Percentiles rank a stretch among this genome's conserved stretches.
Conservation (phyloP, 1,140 invertebrate genomes). For the Samia ricini region DNA sequence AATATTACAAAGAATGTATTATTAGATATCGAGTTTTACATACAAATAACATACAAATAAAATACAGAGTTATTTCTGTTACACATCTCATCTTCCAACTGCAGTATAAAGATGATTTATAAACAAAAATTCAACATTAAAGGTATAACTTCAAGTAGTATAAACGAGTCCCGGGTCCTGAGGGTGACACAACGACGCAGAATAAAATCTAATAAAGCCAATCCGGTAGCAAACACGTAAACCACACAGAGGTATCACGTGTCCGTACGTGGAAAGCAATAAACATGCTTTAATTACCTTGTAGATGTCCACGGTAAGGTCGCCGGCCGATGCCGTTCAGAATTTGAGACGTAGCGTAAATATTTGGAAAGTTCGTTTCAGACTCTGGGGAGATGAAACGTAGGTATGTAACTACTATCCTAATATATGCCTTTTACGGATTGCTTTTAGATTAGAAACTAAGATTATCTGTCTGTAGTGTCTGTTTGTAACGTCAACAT, state of each 20-base stretch:
- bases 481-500: too few relatives aligned
- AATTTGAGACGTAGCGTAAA: conserved; percentile 11
- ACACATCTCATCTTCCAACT: neutral
- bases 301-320: conserved; percentile 4
- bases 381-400: neutral
- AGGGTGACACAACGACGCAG: neutral
- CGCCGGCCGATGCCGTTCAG: neutral
- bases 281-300: conserved; percentile 18
- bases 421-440: neutral
- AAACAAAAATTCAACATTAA: neutral
- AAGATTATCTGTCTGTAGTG: too few relatives aligned
- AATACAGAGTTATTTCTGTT: neutral
- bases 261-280: conserved; percentile 5
- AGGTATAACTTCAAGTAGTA: neutral
- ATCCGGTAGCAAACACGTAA: neutral
- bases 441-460: neutral
- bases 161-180: neutral
- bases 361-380: conserved; percentile 11
- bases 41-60: neutral
- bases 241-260: neutral
- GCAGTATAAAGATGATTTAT: neutral
- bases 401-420: neutral
- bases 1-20: too few relatives aligned
- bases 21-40: too few relatives aligned
- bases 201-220: neutral